phyloP scores from a whole-genome alignment of 2,888 invertebrate species.

The Drosophila basisetae region DNA sequence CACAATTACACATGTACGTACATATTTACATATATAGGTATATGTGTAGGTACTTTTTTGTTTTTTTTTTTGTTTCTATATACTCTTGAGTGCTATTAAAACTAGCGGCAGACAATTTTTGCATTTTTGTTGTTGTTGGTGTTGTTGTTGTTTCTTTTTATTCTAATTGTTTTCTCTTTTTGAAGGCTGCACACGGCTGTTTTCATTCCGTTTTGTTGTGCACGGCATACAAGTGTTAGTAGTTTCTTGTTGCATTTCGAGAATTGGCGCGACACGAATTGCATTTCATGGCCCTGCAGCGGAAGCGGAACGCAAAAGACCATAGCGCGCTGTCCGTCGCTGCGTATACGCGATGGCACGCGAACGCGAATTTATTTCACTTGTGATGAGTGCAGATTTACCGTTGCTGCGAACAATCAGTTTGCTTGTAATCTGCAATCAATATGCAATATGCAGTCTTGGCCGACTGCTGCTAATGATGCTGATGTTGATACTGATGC shows the following conservation, averaged over 20 bases:
- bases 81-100: constrained; percentile 25
- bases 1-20: constrained; percentile 4
- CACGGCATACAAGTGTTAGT: constrained; percentile 27
- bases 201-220: constrained; percentile 43
- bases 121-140: constrained; percentile 23
- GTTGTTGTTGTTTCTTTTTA: constrained; percentile 14
- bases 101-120: constrained; percentile 44
- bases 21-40: background rate
- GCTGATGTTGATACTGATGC: constrained; percentile 20
- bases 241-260: constrained; percentile 48
- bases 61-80: constrained; percentile 15
- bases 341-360: constrained; percentile 80
- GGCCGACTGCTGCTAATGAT: constrained; percentile 26
- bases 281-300: constrained; percentile 69
- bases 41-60: constrained; percentile 6
- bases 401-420: constrained; percentile 59
- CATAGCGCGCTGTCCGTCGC: constrained; percentile 45
- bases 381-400: constrained; percentile 35
- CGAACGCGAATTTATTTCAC: constrained; percentile 44
- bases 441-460: constrained; percentile 51
- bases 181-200: constrained; percentile 58
- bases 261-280: constrained; percentile 58
- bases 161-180: constrained; percentile 22
- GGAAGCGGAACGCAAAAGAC: constrained; percentile 67
- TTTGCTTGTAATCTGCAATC: constrained; percentile 57